Evolutionary conservation across 1,140 invertebrate species (phyloP).

Genomic region (Nylanderia fulva): DNA sequence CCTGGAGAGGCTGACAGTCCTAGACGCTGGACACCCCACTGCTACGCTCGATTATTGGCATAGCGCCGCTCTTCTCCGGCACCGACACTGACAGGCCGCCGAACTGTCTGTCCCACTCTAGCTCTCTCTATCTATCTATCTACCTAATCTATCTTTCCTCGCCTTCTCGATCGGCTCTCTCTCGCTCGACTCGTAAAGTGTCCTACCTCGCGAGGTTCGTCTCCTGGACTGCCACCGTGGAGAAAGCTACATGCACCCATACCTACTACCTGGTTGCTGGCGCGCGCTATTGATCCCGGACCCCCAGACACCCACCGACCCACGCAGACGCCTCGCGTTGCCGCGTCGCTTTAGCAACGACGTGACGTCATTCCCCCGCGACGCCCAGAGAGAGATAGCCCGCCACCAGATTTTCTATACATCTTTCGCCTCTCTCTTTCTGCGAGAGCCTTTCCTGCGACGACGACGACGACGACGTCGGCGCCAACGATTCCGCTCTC

Average conservation of each 20-base stretch:
- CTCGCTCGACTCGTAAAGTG: constrained; percentile 77
- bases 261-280: constrained; percentile 83
- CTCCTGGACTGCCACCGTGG: constrained; percentile 84
- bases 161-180: constrained; percentile 33
- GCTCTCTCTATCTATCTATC: constrained; percentile 49
- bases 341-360: constrained; percentile 86
- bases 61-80: constrained; percentile 76
- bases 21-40: constrained; percentile 79
- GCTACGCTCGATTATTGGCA: constrained; percentile 76
- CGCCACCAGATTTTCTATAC: constrained; percentile 67
- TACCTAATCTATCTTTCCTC: constrained; percentile 20
- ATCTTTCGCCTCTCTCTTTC: constrained; percentile 69
- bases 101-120: constrained; percentile 52
- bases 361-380: constrained; percentile 83
- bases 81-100: constrained; percentile 67
- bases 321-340: constrained; percentile 84
- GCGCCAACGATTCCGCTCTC: constrained; percentile 18
- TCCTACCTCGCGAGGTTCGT: constrained; percentile 83
- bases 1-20: constrained; percentile 82
- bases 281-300: constrained; percentile 85
- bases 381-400: constrained; percentile 33
- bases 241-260: constrained; percentile 81
- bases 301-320: constrained; percentile 82
- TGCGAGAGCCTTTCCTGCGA: constrained; percentile 54
- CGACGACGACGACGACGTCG: constrained; percentile 24